Base-by-base conservation (phyloP, 2,888 invertebrate species). In the Dendrolimus pini region DNA sequence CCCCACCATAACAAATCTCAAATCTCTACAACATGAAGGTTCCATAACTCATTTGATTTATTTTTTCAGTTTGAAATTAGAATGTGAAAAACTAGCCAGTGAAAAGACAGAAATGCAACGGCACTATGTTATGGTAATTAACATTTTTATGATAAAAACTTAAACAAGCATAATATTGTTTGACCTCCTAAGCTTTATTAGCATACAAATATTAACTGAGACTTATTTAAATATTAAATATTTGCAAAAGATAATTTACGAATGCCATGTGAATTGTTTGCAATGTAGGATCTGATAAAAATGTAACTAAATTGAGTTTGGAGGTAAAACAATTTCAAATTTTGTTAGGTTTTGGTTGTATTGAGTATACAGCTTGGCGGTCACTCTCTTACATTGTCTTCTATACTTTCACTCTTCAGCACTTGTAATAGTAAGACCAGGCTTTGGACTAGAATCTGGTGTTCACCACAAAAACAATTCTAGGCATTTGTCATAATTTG, bases 91-190 rank as follows among this genome's bases (percentile, higher is more conserved):
- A 92, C 91, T 99, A 85, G 97, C 96, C 66, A 96, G 95, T 88
- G 99, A 99, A 92, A 99, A 99, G 93, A 98, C 98, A 74, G 98
- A 98, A 93, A 98, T 99, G 95, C 98, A 99, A 91, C 93, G 99
- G 89, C 98, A 99, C 93, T 99, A 98, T 93, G 98, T 98, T 76
- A 98, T 99, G 98, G 98, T 98, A 93, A 94, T 68, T 68, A 65
- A 61, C 66, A 62, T 69, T 68, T 65, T 53, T 53, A 60, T 63
- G 62, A 64, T 64, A 65, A 63, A 61, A 63, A 66, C 47, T 47
- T 10, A 47, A 47, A 47, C 47, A 47, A 47, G 12, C 47, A 62
- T 67, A 61, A 56, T 59, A 60, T 65, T 61, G 60, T 62, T 57
- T 59, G 57, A 60, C 63, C 63, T 63, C 65, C 56, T 68, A 66